Evolutionary conservation across 2,113 vertebrate genomes (phyloP), one percentile per base, ranked within the genome.

Genomic region (Corythornis vintsioides): DNA sequence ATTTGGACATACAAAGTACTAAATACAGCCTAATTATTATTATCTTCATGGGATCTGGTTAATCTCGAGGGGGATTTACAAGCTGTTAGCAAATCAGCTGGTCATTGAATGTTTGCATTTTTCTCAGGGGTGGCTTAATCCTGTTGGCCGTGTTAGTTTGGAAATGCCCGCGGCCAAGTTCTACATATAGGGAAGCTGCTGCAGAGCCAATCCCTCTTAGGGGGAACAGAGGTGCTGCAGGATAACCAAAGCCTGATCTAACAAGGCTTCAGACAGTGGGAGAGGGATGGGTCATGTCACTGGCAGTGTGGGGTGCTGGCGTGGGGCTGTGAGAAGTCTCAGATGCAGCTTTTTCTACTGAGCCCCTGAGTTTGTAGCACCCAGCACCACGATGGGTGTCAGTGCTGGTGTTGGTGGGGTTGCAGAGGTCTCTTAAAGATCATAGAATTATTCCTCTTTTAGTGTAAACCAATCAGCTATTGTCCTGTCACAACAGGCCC

Each of bases 251-350:
- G 33, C 17, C 43, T 0, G 0, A 48, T n/a, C 67, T 3, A 11
- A 26, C n/a, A 73, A 26, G 0, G 0, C 84, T n/a, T 29, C 0
- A 0, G 74, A 43, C 57, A 0, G 0, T 0, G 0, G n/a, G 33
- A 88, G 45, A 74, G 80, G 45, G 72, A 40, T 0, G 2, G 35
- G 45, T 72, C 15, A 2, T 74, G 31, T 63, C 73, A 57, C 48
- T 4, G 1, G 24, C 22, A 53, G 55, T 0, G 0, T 10, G 45
- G 22, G 24, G 40, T 3, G 19, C 47, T 50, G 33, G 31, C 12
- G 3, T 2, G 1, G 24, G 55, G 35, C 63, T 61, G 42, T 18
- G 43, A 40, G 42, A 7, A 59, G 66, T 43, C 9, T 78, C 71
- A 12, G 35, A 13, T 1, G 1, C 67, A 83, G 76, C 59, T n/a